Conservation (phyloP, 1,140 invertebrate genomes). For the Rhyacophila brunnea region DNA sequence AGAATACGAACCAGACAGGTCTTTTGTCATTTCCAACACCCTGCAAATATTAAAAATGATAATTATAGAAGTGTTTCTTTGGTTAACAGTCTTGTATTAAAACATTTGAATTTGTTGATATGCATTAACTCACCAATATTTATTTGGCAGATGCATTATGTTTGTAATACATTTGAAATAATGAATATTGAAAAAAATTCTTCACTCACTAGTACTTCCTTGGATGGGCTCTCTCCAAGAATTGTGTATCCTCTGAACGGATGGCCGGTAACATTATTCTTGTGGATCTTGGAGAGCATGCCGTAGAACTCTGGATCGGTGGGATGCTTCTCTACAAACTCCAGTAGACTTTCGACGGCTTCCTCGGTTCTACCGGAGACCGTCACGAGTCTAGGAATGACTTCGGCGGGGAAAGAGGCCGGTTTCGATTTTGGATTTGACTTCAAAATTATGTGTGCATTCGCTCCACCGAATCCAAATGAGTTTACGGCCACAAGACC, state of each 20-base stretch:
- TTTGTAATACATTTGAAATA: too few species aligned
- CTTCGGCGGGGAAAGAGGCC: conserved; percentile 52
- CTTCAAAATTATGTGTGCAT: conserved; percentile 86
- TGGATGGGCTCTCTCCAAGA: conserved; percentile 53
- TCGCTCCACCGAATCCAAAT: conserved; percentile 97
- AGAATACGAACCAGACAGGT: conserved; percentile 92
- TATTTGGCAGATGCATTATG: too few species aligned
- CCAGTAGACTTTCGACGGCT: conserved; percentile 68
- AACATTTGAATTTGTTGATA: too few species aligned
- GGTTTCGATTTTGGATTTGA: conserved; percentile 72
- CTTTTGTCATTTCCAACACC: conserved; percentile 55
- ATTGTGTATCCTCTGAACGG: conserved; percentile 75
- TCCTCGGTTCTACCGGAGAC: conserved; percentile 85
- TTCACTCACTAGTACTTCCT: conserved; percentile 52
- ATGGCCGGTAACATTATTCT: conserved; percentile 68
- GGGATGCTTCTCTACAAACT: conserved; percentile 58
- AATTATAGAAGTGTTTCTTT: too few species aligned
- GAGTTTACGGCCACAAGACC: conserved; percentile 88
- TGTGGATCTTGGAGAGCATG: conserved; percentile 73
- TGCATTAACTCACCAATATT: too few species aligned
- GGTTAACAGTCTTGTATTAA: too few species aligned
- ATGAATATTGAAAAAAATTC: too few species aligned
- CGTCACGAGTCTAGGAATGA: conserved; percentile 69
- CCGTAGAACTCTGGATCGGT: conserved; percentile 75
- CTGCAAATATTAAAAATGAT: conserved; percentile 15